Evolutionary conservation across 2,888 invertebrate genomes (phyloP), one percentile per base, ranked within the genome.

Genomic region (Leptodirus hochenwartii): DNA sequence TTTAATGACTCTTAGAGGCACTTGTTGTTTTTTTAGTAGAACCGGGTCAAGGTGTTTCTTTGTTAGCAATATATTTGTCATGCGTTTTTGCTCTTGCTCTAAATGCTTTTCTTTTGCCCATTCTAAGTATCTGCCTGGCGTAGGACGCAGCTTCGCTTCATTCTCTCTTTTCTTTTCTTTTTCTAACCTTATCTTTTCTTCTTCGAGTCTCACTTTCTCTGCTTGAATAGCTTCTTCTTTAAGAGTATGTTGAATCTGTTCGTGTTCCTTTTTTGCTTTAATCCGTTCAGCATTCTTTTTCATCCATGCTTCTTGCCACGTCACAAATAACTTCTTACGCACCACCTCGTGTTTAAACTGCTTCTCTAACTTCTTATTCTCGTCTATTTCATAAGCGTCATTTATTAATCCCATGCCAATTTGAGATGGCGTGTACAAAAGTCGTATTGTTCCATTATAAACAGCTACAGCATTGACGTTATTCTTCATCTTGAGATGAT

Each of bases 381-480:
- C 39, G 25, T 40, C 3, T 5, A 25, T 22, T 16, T 30, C 33
- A 15, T 35, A 27, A 14, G n/a, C 25, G 4, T 39, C 36, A 49
- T 29, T 61, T 53, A 22, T 45, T 43, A 13, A 53, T 23, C 8
- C 15, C n/a, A 15, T 30, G 13, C 8, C 11, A 10, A n/a, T 15
- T 25, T 2, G 12, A 13, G 3, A 28, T 20, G 6, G 6, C 15
- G 4, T 8, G 17, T 5, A 29, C 25, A 12, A 17, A 23, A 2
- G 12, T 3, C 72, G 61, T 29, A 77, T 64, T 2, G 69, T 66
- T 11, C 77, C 77, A 39, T 70, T 71, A 22, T 61, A 61, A 44
- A 79, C 78, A 28, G 70, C 70, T 15, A 78, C 64, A 5, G 69
- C 76, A 1, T 76, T 54, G 23, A 74, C 62, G 42, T 68, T 69